A percentile compares a stretch with the other conserved stretches of the same genome.
These are phyloP conservation scores for Pristionchus pacificus DNA, from an alignment of 1,140 invertebrate genomes.

Conservation along the genomic window DNA sequence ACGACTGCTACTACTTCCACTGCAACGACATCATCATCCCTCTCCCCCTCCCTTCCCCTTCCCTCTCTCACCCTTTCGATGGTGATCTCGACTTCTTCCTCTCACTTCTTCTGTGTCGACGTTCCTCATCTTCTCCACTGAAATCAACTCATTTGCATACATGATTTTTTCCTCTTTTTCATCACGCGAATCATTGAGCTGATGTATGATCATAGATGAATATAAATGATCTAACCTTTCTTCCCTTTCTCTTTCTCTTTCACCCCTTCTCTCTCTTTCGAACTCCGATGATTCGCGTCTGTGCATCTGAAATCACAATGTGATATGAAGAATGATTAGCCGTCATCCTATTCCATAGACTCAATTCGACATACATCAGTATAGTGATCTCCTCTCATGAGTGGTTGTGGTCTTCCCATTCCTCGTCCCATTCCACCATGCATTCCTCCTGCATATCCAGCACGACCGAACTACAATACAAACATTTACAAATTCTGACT, in stretches of 20 bases:
- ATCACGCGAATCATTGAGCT: no score
- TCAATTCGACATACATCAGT: not conserved
- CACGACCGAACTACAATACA: no score
- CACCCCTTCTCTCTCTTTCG: not conserved
- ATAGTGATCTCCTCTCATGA: slow-evolving; percentile 11
- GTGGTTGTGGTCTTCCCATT: slow-evolving; percentile 10
- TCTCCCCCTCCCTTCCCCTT: not conserved
- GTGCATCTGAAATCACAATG: not conserved
- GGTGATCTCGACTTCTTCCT: slow-evolving; percentile 15
- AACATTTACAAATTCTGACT: no score
- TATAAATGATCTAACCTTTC: not conserved
- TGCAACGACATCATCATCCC: not conserved
- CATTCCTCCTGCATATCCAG: no score
- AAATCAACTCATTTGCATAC: no score
- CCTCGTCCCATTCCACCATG: not conserved
- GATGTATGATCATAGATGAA: no score
- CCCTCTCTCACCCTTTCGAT: slow-evolving; percentile 6
- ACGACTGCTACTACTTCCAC: not conserved
- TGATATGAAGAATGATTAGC: no score
- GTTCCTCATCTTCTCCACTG: not conserved
- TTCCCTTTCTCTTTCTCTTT: slow-evolving; percentile 5
- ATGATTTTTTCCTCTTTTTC: not conserved
- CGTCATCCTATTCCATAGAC: not conserved
- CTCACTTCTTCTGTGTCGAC: slow-evolving; percentile 7
- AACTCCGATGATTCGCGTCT: not conserved